Evolutionary conservation across 2,113 vertebrate genomes (phyloP), one percentile per base, ranked within the genome.

Genomic region (Hippocampus guttulatus): DNA sequence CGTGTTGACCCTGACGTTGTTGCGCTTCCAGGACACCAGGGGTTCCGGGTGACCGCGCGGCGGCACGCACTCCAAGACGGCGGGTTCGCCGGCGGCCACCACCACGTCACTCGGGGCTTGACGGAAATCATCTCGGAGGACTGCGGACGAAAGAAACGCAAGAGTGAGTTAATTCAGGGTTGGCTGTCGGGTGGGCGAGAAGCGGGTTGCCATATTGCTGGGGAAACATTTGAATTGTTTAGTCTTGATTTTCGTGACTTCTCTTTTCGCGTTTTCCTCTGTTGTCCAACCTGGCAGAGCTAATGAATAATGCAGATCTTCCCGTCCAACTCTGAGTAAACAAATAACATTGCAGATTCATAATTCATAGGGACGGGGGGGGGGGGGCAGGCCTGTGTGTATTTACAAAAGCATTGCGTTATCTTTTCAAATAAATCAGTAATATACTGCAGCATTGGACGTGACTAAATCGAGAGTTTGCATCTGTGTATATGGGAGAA

Each of bases 11-110:
- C 95, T 92, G 74, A 92, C 89, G 84, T 97, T 97, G 81, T 99
- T 96, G 77, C 96, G 96, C 85, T 96, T 99, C 97, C 97, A 99
- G 88, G 93, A 96, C 84, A 98, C 95, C 27, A 92, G 94, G 64
- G 97, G 97, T 75, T 99, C 97, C 0, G 97, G 97, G 83, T 99
- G 96, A 61, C 97, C 97, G 2, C 96, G 93, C 0, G 97, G 97
- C 0, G 97, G 96, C 30, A 97, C 92, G 75, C 97, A 99, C 80
- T 99, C 97, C 84, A 99, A 57, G 20, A 97, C 94, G 0, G 96
- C 96, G 1, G 95, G 94, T 74, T 99, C 97, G 15, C 97, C 96
- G 0, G 94, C 95, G 49, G 97, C 96, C 83, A 98, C 97, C 69
- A 98, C 95, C 80, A 98, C 93, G 40, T 99, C 97, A 1, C 95